These are phyloP conservation scores for Marisa cornuarietis DNA, from an alignment of 1,140 invertebrate genomes.

Conservation along the genomic window DNA sequence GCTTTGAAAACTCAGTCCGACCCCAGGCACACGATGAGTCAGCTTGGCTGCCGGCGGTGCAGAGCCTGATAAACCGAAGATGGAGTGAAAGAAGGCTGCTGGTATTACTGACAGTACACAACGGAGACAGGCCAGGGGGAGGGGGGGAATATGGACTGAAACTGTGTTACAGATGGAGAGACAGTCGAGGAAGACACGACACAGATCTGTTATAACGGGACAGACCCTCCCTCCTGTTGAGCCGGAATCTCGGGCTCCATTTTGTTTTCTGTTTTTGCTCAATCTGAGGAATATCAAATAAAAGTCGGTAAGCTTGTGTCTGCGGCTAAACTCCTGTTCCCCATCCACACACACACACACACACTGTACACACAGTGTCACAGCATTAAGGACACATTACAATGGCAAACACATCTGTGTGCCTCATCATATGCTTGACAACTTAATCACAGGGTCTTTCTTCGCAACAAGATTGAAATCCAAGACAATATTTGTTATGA, in stretches of 20 bases:
- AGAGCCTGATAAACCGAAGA: neutral
- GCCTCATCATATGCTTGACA: too few relatives aligned
- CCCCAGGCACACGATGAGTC: neutral
- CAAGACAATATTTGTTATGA: too few relatives aligned
- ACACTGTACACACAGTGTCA: constrained; percentile 4
- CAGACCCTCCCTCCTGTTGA: neutral
- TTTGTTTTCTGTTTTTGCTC: neutral
- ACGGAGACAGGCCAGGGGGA: neutral
- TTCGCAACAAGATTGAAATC: too few relatives aligned
- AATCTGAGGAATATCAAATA: neutral
- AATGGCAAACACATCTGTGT: too few relatives aligned
- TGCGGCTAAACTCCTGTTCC: neutral
- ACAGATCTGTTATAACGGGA: too few relatives aligned
- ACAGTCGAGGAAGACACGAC: too few relatives aligned
- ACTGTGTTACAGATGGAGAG: too few relatives aligned
- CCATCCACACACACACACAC: constrained; percentile 11
- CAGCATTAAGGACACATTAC: too few relatives aligned
- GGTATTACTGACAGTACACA: neutral
- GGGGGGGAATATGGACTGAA: neutral
- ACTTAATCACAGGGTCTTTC: too few relatives aligned
- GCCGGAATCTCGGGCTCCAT: neutral
- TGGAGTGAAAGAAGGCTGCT: neutral
- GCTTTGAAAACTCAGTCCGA: neutral
- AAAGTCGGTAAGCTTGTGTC: neutral
- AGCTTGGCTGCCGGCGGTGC: neutral